Percentiles rank a stretch among this genome's conserved stretches.
These are phyloP conservation scores for Perca flavescens DNA, from an alignment of 2,113 vertebrate genomes.

Conservation along the genomic window DNA sequence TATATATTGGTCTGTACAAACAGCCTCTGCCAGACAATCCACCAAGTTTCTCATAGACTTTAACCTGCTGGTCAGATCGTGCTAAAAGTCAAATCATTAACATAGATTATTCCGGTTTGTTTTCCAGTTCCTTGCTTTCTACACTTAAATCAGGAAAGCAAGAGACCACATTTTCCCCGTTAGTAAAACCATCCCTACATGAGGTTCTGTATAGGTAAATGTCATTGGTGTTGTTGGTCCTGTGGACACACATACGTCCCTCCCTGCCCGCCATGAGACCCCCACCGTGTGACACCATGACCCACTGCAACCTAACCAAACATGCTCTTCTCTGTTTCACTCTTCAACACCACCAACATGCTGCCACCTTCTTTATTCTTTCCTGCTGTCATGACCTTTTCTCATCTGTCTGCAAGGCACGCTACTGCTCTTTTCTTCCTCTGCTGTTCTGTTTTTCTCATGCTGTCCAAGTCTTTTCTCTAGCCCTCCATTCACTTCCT, in stretches of 20 bases:
- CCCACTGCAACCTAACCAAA: conserved; percentile 11
- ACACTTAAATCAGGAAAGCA: neutral
- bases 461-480: conserved; percentile 9
- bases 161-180: neutral
- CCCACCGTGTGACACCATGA: conserved; percentile 7
- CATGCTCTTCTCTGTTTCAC: conserved; percentile 30
- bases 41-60: neutral
- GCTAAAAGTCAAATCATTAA: neutral
- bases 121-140: neutral
- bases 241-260: neutral
- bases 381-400: conserved; percentile 60
- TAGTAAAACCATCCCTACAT: neutral
- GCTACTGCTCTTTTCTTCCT: conserved; percentile 46
- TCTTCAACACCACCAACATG: conserved; percentile 22
- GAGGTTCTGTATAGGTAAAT: neutral
- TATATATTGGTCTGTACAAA: too few species aligned
- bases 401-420: conserved; percentile 50
- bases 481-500: conserved; percentile 22
- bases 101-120: neutral
- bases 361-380: conserved; percentile 45
- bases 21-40: too few species aligned
- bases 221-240: neutral
- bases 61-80: neutral
- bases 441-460: conserved; percentile 14
- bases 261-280: neutral